Conservation (phyloP, 2,113 vertebrate species). For the Gymnorhina tibicen region DNA sequence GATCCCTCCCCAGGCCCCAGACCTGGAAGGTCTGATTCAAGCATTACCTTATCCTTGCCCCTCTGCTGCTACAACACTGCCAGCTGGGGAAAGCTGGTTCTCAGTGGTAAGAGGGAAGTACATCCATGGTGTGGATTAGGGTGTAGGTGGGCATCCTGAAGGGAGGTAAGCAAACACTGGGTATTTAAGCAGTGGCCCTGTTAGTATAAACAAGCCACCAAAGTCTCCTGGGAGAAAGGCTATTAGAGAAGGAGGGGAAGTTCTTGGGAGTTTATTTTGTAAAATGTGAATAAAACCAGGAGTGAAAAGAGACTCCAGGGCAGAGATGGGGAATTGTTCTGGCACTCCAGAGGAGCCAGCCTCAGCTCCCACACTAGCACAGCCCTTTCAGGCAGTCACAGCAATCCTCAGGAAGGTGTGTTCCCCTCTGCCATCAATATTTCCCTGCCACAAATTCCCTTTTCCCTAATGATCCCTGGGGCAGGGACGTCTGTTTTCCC, state of each 20-base stretch:
- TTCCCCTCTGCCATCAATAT: not conserved
- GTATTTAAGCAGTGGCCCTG: not conserved
- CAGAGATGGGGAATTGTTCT: not conserved
- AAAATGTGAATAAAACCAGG: not conserved
- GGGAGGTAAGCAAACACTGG: not conserved
- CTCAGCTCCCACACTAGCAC: not conserved
- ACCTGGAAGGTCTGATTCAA: not conserved
- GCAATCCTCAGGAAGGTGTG: not conserved
- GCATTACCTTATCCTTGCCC: not conserved
- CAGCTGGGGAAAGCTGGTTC: not conserved
- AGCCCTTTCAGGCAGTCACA: not conserved
- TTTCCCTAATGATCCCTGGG: not conserved
- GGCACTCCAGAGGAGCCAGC: fast-evolving
- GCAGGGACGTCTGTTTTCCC: not conserved
- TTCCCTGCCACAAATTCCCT: not conserved
- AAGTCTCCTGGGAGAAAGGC: not conserved
- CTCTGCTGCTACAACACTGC: not conserved
- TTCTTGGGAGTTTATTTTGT: not conserved
- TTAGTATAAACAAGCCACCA: not conserved
- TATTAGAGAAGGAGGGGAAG: not conserved
- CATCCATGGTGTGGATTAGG: not conserved
- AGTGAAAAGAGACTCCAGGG: not conserved
- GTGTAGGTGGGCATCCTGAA: not conserved
- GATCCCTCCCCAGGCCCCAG: not conserved
- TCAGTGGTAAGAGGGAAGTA: fast-evolving